A percentile compares a stretch with the other conserved stretches of the same genome.
These are phyloP conservation scores for Plebejus melissa DNA, from an alignment of 2,888 invertebrate genomes.

Conservation along the genomic window DNA sequence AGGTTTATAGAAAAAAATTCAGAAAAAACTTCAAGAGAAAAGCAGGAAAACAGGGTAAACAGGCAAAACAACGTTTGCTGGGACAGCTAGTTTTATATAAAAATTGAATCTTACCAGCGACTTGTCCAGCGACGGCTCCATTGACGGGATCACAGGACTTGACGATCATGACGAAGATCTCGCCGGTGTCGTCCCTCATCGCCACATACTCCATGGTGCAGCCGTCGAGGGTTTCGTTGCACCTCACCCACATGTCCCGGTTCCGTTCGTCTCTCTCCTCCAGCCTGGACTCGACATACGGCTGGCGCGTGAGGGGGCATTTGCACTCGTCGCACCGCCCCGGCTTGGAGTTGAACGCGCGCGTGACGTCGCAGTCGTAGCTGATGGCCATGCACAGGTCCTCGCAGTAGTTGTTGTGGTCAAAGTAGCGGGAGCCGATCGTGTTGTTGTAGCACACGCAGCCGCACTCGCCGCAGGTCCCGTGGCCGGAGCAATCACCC, in stretches of 20 bases:
- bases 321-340: constrained; percentile 37
- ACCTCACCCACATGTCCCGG: constrained; percentile 54
- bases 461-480: constrained; percentile 43
- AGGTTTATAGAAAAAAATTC: no score
- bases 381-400: constrained; percentile 53
- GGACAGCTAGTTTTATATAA: no score
- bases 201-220: constrained; percentile 50
- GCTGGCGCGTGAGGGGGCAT: constrained; percentile 39
- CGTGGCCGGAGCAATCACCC: constrained; percentile 58
- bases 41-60: no score
- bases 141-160: constrained; percentile 44
- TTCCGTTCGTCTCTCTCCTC: constrained; percentile 41
- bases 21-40: no score
- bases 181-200: constrained; percentile 43
- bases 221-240: constrained; percentile 46
- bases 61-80: no score
- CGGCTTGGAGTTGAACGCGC: constrained; percentile 46
- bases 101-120: constrained; percentile 29
- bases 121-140: constrained; percentile 38
- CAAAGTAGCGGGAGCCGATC: constrained; percentile 61
- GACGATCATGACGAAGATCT: constrained; percentile 50
- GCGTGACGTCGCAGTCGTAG: constrained; percentile 47
- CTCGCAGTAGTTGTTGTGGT: constrained; percentile 49
- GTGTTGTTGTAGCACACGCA: constrained; percentile 49
- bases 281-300: constrained; percentile 43